Base-by-base conservation (phyloP, 1,140 invertebrate genomes). In the Littorina saxatilis region DNA sequence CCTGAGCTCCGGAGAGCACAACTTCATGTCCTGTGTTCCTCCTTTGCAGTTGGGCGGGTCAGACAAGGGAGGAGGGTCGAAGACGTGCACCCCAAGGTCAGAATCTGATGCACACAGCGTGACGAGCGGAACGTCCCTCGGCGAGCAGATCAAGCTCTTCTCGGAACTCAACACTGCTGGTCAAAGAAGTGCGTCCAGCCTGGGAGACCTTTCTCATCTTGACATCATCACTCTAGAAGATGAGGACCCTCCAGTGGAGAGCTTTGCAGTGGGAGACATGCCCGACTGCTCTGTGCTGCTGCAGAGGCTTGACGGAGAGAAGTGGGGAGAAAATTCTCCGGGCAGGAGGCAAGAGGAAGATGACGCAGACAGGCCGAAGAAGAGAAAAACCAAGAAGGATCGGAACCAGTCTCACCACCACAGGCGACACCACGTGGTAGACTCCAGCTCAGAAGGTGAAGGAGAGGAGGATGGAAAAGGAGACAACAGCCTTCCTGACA, bases 311-410 rank as follows among this genome's bases (percentile, higher is more conserved):
- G 70, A 73, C 27, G 15, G 47, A n/a, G 70, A 73, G 5, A 72
- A 27, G 2, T 32, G 29, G 35, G 40, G 27, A 35, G n/a, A 39
- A 20, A 72, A 27, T 20, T 23, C 68, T 20, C 40, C 47, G 1
- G 13, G 1, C 0, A 23, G 5, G 40, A n/a, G 29, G 5, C 29
- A 39, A 27, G 23, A 2, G 2, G 70, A 73, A 9, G 43, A 47
- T 27, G 70, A 73, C 23, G 37, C 5, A n/a, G 66, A 68, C 66
- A 47, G 32, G 2, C 74, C 63, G 50, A 86, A 86, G 72, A 81
- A 82, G 76, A 55, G 80, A 35, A 84, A 85, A 66, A 86, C 72
- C 40, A 86, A 86, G 68, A 87, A 87, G 80, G 85, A 86, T 72
- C 70, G 86, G 52, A 81, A 84, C 37, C 72, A 76, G 20, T 74